Conservation (phyloP, 2,797 vertebrate genomes). For the Lepidocolaptes lacrymiger region DNA sequence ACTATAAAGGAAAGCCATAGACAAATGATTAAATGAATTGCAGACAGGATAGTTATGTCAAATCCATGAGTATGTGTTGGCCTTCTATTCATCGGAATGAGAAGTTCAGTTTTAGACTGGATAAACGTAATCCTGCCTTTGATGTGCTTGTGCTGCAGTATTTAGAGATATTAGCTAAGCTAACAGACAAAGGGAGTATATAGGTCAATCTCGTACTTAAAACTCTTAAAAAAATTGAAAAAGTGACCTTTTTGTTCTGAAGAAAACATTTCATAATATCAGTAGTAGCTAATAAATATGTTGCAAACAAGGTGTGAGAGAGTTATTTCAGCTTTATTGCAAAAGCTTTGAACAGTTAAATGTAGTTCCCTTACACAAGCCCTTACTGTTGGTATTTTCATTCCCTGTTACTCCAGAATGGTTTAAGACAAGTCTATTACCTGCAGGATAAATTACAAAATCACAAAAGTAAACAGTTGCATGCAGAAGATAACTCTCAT, state of each 20-base stretch:
- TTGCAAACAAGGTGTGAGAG: neutral
- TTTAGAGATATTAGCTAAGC: conserved; percentile 21
- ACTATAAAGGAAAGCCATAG: conserved; percentile 2
- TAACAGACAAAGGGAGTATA: neutral
- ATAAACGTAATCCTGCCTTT: conserved; percentile 57
- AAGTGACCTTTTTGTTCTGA: neutral
- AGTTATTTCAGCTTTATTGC: neutral
- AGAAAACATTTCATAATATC: neutral
- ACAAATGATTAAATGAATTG: neutral
- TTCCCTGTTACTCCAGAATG: neutral
- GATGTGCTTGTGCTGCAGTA: neutral
- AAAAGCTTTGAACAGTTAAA: neutral
- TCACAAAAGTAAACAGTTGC: neutral
- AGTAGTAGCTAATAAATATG: neutral
- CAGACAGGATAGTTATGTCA: neutral
- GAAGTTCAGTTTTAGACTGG: conserved; percentile 17
- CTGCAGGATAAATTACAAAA: neutral
- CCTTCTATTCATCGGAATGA: neutral
- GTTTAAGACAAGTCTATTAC: neutral
- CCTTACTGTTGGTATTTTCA: neutral
- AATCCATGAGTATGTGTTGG: neutral
- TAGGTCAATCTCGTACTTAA: neutral
- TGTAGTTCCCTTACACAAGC: neutral
- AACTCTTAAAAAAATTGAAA: neutral
- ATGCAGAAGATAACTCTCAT: neutral